These are phyloP conservation scores for Athene cunicularia DNA, from an alignment of 2,113 vertebrate species.

Conservation along the genomic window DNA sequence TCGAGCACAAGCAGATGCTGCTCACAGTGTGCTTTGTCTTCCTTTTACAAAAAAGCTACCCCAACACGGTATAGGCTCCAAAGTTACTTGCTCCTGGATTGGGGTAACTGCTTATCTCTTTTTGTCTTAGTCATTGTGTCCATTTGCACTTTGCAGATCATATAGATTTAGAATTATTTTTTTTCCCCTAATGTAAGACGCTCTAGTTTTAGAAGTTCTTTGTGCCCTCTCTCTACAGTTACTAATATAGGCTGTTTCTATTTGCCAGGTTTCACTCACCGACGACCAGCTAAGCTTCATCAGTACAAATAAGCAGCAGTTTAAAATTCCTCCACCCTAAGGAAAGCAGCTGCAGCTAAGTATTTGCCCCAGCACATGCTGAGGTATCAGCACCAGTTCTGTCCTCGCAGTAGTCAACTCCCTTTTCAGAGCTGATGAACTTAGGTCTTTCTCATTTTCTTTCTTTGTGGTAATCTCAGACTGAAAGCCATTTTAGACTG, in stretches of 20 bases:
- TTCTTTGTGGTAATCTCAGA: background rate
- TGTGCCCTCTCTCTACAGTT: background rate
- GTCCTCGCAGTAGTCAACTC: background rate
- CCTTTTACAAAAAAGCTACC: background rate
- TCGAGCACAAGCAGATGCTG: fast-evolving
- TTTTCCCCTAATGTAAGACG: background rate
- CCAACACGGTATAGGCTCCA: background rate
- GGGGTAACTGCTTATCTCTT: background rate
- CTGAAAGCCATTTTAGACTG: background rate
- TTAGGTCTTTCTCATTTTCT: background rate
- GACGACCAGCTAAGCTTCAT: background rate
- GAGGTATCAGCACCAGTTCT: background rate
- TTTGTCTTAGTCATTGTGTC: background rate
- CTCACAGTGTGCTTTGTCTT: background rate
- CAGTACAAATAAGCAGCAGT: background rate
- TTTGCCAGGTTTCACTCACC: background rate
- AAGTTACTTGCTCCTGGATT: background rate
- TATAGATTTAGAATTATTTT: background rate
- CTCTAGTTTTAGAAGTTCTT: background rate
- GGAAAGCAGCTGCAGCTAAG: background rate
- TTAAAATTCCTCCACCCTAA: background rate
- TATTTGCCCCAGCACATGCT: background rate
- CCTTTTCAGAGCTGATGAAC: background rate
- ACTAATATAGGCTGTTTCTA: background rate
- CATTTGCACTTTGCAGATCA: background rate